Percentiles rank a stretch among this genome's conserved stretches.
phyloP scores from a whole-genome alignment of 1,140 invertebrate genomes.

The Cryptotermes secundus region DNA sequence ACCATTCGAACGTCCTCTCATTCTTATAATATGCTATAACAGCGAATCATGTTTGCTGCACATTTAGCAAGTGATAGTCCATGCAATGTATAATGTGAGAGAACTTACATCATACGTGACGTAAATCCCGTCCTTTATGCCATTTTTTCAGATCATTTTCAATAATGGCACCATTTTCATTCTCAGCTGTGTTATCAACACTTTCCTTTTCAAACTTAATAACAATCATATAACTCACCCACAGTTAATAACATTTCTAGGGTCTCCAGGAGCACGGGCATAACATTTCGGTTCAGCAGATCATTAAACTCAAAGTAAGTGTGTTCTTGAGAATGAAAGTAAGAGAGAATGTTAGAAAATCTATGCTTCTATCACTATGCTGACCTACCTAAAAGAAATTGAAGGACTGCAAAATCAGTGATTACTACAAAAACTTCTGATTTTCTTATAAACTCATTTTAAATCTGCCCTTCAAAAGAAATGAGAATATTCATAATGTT shows the following conservation, averaged over 20 bases:
- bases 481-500: not conserved
- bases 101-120: no score
- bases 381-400: not conserved
- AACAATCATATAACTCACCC: slow-evolving; percentile 48
- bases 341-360: not conserved
- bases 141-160: no score
- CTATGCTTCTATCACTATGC: not conserved
- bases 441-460: not conserved
- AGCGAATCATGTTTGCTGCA: no score
- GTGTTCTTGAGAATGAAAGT: slow-evolving; percentile 29
- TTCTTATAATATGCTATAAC: no score
- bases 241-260: slow-evolving; percentile 55
- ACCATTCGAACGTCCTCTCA: no score
- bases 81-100: no score
- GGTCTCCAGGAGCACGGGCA: slow-evolving; percentile 83
- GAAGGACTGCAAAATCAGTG: not conserved
- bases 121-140: no score
- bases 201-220: not conserved
- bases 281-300: slow-evolving; percentile 84
- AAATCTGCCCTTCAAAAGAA: not conserved
- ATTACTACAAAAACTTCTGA: not conserved
- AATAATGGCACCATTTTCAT: no score
- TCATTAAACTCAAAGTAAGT: slow-evolving; percentile 90
- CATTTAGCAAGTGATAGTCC: no score
- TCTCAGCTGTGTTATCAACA: not conserved